Evolutionary conservation across 1,140 invertebrate species (phyloP), one percentile per base, ranked within the genome.

Genomic region (Forficula auricularia): DNA sequence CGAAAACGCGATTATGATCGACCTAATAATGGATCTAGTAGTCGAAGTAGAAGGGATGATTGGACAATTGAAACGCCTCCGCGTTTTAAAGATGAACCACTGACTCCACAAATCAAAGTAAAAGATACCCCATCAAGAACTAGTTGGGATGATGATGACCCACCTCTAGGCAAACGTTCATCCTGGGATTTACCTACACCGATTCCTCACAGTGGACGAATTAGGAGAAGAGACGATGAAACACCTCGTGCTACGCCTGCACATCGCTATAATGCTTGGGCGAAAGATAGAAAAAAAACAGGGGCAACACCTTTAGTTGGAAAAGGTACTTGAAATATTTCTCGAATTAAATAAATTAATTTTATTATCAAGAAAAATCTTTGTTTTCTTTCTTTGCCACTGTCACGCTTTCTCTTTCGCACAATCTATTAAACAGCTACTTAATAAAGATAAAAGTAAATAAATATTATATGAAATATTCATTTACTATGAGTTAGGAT

Each of bases 121-220:
- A 68, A 78, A 61, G 78, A 82, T 64, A 66, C 74, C 19, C 72
- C 77, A 3, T 78, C 75, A 14, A 54, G 73, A 56, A 77, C 79
- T 32, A 73, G 73, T 8, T 96, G 91, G 91, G 87, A 97, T 57
- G 82, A 88, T 49, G 76, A 80, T 46, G 75, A 76, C 19, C 67
- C 63, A 43, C 66, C 69, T 2, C 74, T 75, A 12, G 52, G 55
- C 7, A 73, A 72, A 50, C 69, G 67, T 50, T 90, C 86, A 3
- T 75, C 75, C 35, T 97, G 91, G 89, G 92, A 97, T 63, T 75
- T 86, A 55, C 88, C 89, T 0, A 94, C 90, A 1, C 90, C 90
- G 0, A 66, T 68, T 48, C 57, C 70, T 2, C 63, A 68, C 40
- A 65, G 62, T 31, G 56, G 52, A 16, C 4, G 22, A 27, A 27